phyloP scores from a whole-genome alignment of 53 echinoderm and acorn worm genomes.

The Antedon mediterranea region DNA sequence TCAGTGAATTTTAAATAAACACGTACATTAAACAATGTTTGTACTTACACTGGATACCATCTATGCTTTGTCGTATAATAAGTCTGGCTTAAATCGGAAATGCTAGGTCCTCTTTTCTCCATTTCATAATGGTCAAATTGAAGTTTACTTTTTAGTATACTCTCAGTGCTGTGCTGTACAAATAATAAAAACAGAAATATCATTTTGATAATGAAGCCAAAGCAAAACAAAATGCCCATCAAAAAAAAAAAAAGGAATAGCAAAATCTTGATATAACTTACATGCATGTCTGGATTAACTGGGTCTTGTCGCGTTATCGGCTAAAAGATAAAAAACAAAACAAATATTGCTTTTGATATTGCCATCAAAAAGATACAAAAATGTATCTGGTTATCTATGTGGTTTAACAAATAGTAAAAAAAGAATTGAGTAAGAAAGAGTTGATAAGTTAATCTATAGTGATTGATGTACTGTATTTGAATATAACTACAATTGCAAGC shows the following conservation, averaged over 20 bases:
- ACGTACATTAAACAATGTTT: too few species aligned
- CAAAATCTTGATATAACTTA: background rate
- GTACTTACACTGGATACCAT: constrained; percentile 91
- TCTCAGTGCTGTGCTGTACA: constrained; percentile 34
- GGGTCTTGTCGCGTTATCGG: background rate
- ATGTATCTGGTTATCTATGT: too few species aligned
- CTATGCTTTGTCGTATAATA: constrained; percentile 94
- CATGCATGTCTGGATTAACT: background rate
- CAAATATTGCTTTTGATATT: too few species aligned
- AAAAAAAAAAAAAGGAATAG: too few species aligned
- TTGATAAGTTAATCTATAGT: too few species aligned
- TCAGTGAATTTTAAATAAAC: background rate
- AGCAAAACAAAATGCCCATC: background rate
- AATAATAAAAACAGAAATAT: background rate
- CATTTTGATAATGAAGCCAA: background rate
- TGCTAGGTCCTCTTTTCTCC: constrained; percentile 54
- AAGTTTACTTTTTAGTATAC: constrained; percentile 53
- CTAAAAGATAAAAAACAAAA: background rate
- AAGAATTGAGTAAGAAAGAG: too few species aligned
- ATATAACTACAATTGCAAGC: too few species aligned
- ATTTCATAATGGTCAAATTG: constrained; percentile 40
- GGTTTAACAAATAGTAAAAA: too few species aligned
- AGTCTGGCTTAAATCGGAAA: constrained; percentile 63
- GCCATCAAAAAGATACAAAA: too few species aligned
- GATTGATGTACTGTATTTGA: too few species aligned